These are phyloP conservation scores for Platichthys flesus DNA, from an alignment of 2,113 vertebrate species.

Conservation along the genomic window DNA sequence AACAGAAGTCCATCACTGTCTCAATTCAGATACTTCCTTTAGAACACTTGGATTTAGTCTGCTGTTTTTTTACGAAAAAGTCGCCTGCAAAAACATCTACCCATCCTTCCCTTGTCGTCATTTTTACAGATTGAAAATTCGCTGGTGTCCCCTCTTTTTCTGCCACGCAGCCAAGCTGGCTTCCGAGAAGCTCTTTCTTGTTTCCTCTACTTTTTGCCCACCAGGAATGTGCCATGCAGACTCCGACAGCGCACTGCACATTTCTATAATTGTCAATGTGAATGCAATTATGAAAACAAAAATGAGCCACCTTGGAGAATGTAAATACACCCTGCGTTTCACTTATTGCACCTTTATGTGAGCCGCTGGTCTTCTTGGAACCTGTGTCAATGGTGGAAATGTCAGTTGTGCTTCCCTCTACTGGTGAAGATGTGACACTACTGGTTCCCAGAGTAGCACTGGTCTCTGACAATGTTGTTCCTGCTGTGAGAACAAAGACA, in stretches of 20 bases:
- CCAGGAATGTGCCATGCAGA: too few species aligned
- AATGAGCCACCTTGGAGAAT: neutral
- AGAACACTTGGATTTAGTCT: neutral
- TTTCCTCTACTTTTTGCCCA: neutral
- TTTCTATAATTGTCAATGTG: neutral
- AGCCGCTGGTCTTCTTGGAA: neutral
- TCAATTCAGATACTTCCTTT: neutral
- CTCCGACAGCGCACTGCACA: too few species aligned
- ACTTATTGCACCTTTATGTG: conserved; percentile 18
- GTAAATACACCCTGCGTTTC: neutral
- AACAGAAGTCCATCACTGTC: neutral
- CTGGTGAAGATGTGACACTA: conserved; percentile 14
- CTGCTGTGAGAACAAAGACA: neutral
- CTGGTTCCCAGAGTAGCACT: neutral
- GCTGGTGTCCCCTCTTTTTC: neutral
- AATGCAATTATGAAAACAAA: too few species aligned
- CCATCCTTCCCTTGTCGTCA: too few species aligned
- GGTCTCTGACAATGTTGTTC: neutral
- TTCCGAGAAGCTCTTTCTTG: neutral
- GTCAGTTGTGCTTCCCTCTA: conserved; percentile 15
- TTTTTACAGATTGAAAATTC: too few species aligned
- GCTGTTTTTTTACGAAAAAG: too few species aligned
- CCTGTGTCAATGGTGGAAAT: neutral
- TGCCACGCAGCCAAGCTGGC: neutral
- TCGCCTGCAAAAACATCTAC: too few species aligned